These are phyloP conservation scores for Pardalotus punctatus DNA, from an alignment of 2,113 vertebrate species.

Conservation along the genomic window DNA sequence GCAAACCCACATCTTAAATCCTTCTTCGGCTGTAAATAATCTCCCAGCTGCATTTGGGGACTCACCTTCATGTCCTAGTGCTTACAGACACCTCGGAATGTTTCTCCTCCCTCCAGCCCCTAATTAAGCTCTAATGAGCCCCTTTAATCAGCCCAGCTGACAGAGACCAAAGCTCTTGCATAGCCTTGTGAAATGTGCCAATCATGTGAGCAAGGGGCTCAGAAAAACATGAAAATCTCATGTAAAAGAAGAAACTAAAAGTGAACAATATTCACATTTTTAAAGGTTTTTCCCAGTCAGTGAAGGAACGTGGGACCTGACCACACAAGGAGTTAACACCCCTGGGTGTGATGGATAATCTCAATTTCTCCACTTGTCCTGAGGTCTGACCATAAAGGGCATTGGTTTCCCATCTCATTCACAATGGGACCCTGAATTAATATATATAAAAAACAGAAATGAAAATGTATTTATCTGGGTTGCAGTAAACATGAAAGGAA, in stretches of 20 bases:
- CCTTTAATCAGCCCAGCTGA: neutral
- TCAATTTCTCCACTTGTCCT: neutral
- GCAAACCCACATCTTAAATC: neutral
- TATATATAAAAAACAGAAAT: neutral
- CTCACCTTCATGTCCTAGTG: neutral
- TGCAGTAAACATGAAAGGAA: conserved; percentile 53
- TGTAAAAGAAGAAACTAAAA: neutral
- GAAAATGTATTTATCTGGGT: conserved; percentile 16
- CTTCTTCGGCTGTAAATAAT: neutral
- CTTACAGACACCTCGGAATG: neutral
- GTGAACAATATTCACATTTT: neutral
- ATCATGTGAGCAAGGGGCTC: neutral
- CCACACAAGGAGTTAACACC: neutral
- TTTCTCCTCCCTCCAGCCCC: neutral
- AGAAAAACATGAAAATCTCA: neutral
- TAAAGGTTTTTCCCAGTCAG: neutral
- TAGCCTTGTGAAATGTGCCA: rapidly evolving
- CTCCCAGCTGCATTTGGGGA: neutral
- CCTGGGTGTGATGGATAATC: neutral
- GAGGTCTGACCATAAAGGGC: neutral
- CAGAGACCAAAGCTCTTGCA: neutral
- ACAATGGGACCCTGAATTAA: neutral
- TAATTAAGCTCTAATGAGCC: neutral
- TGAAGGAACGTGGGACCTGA: neutral
- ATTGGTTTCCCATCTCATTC: neutral